Percentiles rank a stretch among this genome's conserved stretches.
These are phyloP conservation scores for Psammodynastes pulverulentus DNA, from an alignment of 2,113 vertebrate genomes.

Conservation along the genomic window DNA sequence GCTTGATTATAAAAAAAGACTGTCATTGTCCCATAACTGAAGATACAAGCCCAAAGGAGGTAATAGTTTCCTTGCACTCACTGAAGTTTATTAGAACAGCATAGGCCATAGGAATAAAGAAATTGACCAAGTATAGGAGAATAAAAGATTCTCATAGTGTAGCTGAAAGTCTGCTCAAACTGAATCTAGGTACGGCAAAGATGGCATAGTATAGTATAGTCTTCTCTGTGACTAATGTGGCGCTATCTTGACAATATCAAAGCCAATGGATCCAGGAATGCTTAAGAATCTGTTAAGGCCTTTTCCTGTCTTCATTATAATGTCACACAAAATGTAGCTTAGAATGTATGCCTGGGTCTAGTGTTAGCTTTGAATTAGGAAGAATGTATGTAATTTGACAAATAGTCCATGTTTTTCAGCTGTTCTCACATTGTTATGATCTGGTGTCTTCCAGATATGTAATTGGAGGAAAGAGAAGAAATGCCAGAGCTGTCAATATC, in stretches of 20 bases:
- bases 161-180: neutral
- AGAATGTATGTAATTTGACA: neutral
- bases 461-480: neutral
- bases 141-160: neutral
- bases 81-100: neutral
- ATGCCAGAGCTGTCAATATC: neutral
- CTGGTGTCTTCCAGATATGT: neutral
- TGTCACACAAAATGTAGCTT: neutral
- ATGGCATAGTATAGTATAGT: neutral
- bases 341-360: neutral
- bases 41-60: neutral
- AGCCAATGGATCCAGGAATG: neutral
- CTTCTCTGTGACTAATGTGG: neutral
- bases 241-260: neutral
- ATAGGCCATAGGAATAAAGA: neutral
- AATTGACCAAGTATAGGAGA: neutral
- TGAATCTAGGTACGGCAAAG: neutral
- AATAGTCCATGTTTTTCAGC: neutral
- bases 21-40: neutral
- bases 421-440: neutral
- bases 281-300: neutral
- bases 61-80: too few species aligned
- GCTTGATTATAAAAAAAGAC: neutral
- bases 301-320: neutral
- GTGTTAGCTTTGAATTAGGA: neutral